These are phyloP conservation scores for Limnephilus lunatus DNA, from an alignment of 2,888 invertebrate species.

Conservation along the genomic window DNA sequence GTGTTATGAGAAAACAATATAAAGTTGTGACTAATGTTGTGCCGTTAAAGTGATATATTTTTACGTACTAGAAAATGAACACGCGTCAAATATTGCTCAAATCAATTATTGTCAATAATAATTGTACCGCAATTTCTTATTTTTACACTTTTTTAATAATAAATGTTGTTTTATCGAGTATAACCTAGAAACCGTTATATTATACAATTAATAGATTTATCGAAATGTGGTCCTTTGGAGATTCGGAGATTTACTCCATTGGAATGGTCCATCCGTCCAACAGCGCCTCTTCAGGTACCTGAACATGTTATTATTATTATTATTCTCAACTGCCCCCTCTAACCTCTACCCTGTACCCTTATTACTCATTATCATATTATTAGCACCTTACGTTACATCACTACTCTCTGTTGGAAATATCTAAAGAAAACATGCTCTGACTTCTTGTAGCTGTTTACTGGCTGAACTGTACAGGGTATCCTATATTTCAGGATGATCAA, in stretches of 20 bases:
- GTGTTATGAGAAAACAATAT: slow-evolving; percentile 30
- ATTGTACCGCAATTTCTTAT: slow-evolving; percentile 58
- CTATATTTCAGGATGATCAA: slow-evolving; percentile 5
- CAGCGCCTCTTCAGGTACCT: slow-evolving; percentile 84
- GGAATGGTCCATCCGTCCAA: slow-evolving; percentile 86
- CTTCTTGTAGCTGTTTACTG: neutral
- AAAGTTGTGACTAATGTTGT: slow-evolving; percentile 56
- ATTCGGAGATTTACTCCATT: slow-evolving; percentile 89
- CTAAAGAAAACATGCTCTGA: neutral
- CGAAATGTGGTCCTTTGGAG: slow-evolving; percentile 83
- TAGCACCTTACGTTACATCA: neutral
- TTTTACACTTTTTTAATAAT: slow-evolving; percentile 63
- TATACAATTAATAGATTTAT: slow-evolving; percentile 20
- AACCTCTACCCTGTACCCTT: no score
- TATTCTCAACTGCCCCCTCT: neutral
- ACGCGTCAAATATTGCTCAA: slow-evolving; percentile 56
- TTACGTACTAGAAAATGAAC: slow-evolving; percentile 49
- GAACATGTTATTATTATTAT: neutral
- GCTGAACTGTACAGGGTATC: neutral
- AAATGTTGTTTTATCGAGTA: slow-evolving; percentile 34
- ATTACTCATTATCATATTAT: neutral
- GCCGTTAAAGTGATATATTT: slow-evolving; percentile 55
- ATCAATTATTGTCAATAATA: slow-evolving; percentile 45
- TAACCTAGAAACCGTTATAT: neutral
- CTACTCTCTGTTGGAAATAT: neutral